Conservation (phyloP, 2,113 vertebrate species). For the Aegypius monachus region DNA sequence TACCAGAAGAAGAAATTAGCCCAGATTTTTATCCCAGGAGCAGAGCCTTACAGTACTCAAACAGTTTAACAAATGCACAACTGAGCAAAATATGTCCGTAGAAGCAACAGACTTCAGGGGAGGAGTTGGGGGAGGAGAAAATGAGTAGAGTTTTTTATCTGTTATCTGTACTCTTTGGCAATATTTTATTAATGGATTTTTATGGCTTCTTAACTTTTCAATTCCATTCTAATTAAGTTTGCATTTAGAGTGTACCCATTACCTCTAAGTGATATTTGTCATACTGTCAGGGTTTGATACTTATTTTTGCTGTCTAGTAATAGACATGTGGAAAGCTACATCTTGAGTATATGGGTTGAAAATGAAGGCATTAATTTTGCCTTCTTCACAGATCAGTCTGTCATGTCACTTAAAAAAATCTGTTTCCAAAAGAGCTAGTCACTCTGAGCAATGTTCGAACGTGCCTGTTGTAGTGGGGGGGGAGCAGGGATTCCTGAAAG, state of each 20-base stretch:
- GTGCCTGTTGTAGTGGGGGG: not conserved
- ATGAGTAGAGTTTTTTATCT: not conserved
- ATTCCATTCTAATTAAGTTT: slow-evolving; percentile 38
- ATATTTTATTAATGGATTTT: slow-evolving; percentile 7
- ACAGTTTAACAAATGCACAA: not conserved
- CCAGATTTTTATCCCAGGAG: not conserved
- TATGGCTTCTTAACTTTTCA: slow-evolving; percentile 4
- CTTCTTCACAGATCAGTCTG: not conserved
- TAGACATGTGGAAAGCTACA: not conserved
- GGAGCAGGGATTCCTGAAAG: not conserved
- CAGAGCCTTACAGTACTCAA: not conserved
- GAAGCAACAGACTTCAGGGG: not conserved
- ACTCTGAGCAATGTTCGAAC: not conserved
- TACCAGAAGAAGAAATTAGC: not conserved
- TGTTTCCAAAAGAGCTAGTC: not conserved
- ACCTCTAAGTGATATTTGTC: not conserved
- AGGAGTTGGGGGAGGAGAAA: not conserved
- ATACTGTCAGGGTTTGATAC: not conserved
- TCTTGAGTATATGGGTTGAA: not conserved
- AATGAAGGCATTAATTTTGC: slow-evolving; percentile 8
- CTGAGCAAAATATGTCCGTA: not conserved
- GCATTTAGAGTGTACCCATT: not conserved
- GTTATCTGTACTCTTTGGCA: not conserved
- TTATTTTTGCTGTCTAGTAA: not conserved
- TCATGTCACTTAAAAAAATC: not conserved